Base-by-base conservation (phyloP, 2,113 vertebrate genomes). In the Callaeas wilsoni region DNA sequence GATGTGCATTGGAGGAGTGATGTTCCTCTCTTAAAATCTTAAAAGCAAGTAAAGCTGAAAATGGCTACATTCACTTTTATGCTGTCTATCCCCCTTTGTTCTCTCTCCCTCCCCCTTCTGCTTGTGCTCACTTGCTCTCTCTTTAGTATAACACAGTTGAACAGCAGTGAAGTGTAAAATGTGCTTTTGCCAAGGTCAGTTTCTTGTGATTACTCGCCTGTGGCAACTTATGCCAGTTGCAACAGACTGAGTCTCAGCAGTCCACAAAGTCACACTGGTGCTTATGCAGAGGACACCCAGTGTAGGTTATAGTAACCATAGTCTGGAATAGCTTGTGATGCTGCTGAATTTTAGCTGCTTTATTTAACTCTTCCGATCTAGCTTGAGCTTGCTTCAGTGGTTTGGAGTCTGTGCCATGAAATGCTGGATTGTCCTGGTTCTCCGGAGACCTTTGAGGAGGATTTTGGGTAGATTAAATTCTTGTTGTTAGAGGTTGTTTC, bases 171-270 rank as follows among this genome's bases (percentile, higher is more conserved):
- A 96, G 96, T 98, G 96, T 97, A 91, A 97, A 98, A 97, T 94
- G 96, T 93, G 96, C 96, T 97, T 97, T 97, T 96, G 97, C 98
- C 97, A 98, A 98, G 98, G 98, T 98, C 97, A 97, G 97, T 96
- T 96, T 97, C 97, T 98, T 96, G 96, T 89, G 96, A 97, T 96
- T 96, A 93, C 91, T 96, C 88, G 96, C 97, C 96, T 89, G 77
- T 97, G 97, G 97, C 97, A 94, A 96, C 87, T 81, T 97, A 95
- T 96, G 97, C 97, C 96, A 97, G 89, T 96, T 96, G 93, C 97
- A 97, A 98, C 98, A 98, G 98, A 98, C 97, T 96, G 98, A 95
- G 94, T 97, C 98, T 97, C 98, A 97, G 98, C 94, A 92, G 98
- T 97, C 90, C 68, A 69, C 93, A 96, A 95, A 97, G 98, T 98